Evolutionary conservation across 2,888 invertebrate species (phyloP).

Genomic region (Hybos culiciformis): DNA sequence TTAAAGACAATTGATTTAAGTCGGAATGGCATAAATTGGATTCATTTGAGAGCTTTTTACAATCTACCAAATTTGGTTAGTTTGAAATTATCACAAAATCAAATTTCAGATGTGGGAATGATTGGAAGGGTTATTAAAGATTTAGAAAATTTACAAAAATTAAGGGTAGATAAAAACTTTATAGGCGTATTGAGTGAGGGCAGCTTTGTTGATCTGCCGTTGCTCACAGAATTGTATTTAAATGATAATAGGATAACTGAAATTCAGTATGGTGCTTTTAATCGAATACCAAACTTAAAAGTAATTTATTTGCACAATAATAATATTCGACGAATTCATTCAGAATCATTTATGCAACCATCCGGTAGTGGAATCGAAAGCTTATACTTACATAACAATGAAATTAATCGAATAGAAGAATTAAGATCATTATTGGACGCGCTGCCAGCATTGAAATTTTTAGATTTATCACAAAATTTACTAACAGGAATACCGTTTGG

Average conservation of each 20-base stretch:
- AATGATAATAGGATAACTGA: conserved; percentile 62
- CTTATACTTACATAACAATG: conserved; percentile 59
- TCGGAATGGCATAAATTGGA: conserved; percentile 58
- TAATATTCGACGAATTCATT: conserved; percentile 59
- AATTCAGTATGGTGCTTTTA: conserved; percentile 66
- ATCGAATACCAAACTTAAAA: conserved; percentile 58
- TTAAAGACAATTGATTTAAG: conserved; percentile 60
- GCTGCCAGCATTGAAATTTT: conserved; percentile 58
- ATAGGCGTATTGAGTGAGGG: conserved; percentile 61
- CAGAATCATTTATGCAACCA: conserved; percentile 65
- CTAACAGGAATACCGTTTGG: conserved; percentile 66
- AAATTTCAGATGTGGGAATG: conserved; percentile 65
- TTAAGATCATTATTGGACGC: conserved; percentile 61
- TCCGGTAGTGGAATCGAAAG: conserved; percentile 64
- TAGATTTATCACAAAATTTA: conserved; percentile 67
- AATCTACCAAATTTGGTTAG: conserved; percentile 56
- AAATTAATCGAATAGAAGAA: conserved; percentile 60
- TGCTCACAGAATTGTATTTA: conserved; percentile 50
- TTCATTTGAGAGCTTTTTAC: conserved; percentile 60
- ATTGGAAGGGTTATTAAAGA: conserved; percentile 65
- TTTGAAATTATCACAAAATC: conserved; percentile 56
- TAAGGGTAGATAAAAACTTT: conserved; percentile 57
- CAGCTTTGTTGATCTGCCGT: conserved; percentile 63
- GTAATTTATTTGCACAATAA: conserved; percentile 66
- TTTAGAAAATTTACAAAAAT: conserved; percentile 51